These are phyloP conservation scores for Cherax destructor DNA, from an alignment of 1,140 invertebrate genomes.

Conservation along the genomic window DNA sequence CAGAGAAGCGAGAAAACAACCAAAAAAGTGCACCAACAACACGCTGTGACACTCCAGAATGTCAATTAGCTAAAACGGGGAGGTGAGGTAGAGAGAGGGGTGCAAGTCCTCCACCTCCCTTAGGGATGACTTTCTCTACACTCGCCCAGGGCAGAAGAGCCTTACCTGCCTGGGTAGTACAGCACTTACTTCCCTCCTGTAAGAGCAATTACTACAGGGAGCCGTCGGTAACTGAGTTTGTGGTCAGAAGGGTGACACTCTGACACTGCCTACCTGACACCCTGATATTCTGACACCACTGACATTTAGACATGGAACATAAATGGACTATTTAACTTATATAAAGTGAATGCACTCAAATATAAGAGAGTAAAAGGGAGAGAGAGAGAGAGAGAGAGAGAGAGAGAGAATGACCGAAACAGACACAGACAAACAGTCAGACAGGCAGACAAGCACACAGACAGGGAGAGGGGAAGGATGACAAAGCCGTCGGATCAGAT, in stretches of 20 bases:
- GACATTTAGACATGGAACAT: too few species aligned
- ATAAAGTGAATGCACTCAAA: too few species aligned
- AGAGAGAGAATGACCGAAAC: too few species aligned
- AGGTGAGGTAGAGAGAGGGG: background rate
- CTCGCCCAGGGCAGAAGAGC: background rate
- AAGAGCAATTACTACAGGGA: background rate
- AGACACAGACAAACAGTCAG: too few species aligned
- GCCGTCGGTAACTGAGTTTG: background rate
- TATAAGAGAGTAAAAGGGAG: too few species aligned
- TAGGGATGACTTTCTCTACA: background rate
- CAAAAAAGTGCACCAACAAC: background rate
- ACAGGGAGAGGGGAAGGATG: too few species aligned
- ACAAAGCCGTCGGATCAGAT: too few species aligned
- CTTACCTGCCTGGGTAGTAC: background rate
- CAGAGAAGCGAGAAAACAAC: background rate
- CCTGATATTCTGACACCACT: background rate
- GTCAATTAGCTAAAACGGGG: background rate
- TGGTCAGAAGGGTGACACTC: background rate
- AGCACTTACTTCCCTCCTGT: background rate
- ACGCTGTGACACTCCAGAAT: background rate
- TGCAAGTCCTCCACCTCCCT: background rate
- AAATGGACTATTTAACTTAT: too few species aligned
- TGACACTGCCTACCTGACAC: background rate
- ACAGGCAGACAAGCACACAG: too few species aligned
- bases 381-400: too few species aligned